phyloP scores from a whole-genome alignment of 1,140 invertebrate species.

The Parapsyche elsis region DNA sequence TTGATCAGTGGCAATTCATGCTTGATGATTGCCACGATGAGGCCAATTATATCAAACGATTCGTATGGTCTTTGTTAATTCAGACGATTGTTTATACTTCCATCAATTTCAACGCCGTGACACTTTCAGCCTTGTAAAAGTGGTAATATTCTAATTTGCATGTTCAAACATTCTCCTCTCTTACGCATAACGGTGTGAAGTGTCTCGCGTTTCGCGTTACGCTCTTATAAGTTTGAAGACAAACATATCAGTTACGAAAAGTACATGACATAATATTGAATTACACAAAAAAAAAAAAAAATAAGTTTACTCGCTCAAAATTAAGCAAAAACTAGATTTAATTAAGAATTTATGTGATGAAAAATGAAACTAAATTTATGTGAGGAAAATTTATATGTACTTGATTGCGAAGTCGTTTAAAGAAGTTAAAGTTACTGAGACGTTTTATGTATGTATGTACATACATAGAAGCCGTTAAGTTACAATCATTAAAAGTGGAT shows the following conservation, averaged over 20 bases:
- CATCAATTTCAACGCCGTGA: slow-evolving; percentile 9
- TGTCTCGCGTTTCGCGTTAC: slow-evolving; percentile 1
- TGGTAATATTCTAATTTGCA: not conserved
- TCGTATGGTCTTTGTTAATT: slow-evolving; percentile 1
- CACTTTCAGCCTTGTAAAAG: not conserved
- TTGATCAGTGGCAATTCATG: too few relatives aligned
- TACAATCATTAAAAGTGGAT: too few relatives aligned
- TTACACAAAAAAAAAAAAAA: slow-evolving; percentile 6
- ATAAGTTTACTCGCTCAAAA: too few relatives aligned
- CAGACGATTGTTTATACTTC: not conserved
- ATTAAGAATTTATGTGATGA: too few relatives aligned
- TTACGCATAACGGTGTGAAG: not conserved
- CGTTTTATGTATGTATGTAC: too few relatives aligned
- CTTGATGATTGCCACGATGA: not conserved
- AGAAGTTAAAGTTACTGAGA: too few relatives aligned
- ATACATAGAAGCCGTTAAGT: too few relatives aligned
- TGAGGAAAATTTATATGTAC: too few relatives aligned
- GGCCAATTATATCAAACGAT: slow-evolving; percentile 10
- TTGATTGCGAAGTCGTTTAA: too few relatives aligned
- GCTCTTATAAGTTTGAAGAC: not conserved
- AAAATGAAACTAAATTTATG: too few relatives aligned
- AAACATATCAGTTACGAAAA: slow-evolving; percentile 3
- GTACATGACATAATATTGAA: not conserved
- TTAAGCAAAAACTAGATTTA: too few relatives aligned
- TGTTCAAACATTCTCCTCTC: not conserved